Conservation (phyloP, 2,888 invertebrate species). For the Melanostoma mellinum region DNA sequence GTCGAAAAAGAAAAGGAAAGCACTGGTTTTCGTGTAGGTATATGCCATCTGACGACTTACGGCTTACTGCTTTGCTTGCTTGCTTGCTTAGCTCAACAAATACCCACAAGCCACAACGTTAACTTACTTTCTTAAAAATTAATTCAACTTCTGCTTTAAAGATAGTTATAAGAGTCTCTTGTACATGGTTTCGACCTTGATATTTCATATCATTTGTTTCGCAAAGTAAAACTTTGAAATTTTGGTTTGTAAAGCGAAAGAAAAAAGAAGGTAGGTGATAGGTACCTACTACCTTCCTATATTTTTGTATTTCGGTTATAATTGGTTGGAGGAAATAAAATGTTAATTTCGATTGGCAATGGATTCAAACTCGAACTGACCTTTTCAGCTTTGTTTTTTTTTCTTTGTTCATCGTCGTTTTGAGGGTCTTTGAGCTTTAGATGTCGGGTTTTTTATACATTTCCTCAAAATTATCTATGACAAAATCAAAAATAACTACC, state of each 20-base stretch:
- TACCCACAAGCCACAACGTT: background rate
- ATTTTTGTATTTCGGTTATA: too few species aligned
- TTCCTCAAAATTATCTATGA: too few species aligned
- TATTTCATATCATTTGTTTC: constrained; percentile 51
- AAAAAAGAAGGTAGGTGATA: background rate
- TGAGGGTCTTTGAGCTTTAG: too few species aligned
- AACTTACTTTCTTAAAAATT: constrained; percentile 50
- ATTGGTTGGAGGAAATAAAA: too few species aligned
- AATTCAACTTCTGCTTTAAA: constrained; percentile 15
- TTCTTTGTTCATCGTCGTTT: too few species aligned
- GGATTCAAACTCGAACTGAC: too few species aligned
- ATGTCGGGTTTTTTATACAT: too few species aligned
- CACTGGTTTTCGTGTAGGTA: constrained; percentile 25
- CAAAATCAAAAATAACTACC: too few species aligned
- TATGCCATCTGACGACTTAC: background rate
- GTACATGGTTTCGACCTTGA: constrained; percentile 47
- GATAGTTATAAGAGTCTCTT: background rate
- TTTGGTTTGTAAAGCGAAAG: background rate
- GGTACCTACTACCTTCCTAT: too few species aligned
- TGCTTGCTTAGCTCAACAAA: constrained; percentile 38
- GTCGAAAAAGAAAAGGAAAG: constrained; percentile 66
- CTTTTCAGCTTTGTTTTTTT: too few species aligned
- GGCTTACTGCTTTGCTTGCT: background rate
- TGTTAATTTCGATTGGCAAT: too few species aligned
- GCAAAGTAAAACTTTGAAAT: constrained; percentile 17